phyloP scores from a whole-genome alignment of 2,797 vertebrate species.

The Pseudotriccus pelzelni region DNA sequence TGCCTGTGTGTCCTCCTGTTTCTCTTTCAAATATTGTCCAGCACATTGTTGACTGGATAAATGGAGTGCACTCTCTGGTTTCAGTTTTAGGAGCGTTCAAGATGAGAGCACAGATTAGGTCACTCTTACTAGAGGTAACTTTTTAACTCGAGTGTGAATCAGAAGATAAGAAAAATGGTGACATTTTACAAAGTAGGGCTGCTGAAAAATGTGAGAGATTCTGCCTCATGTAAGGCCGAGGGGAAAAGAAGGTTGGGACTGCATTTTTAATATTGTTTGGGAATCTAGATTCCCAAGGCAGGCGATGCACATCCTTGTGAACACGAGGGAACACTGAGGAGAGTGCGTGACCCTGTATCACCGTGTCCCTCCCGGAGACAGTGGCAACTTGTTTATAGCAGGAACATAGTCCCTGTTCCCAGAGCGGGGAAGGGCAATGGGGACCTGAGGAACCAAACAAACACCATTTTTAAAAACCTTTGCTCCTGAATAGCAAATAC shows the following conservation, averaged over 20 bases:
- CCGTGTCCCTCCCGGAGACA: background rate
- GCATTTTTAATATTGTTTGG: slow-evolving; percentile 60
- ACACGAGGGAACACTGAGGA: background rate
- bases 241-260: slow-evolving; percentile 11
- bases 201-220: background rate
- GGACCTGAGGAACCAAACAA: background rate
- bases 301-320: background rate
- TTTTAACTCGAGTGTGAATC: background rate
- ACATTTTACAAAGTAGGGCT: background rate
- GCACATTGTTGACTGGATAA: fast-evolving
- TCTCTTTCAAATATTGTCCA: background rate
- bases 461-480: background rate
- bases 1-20: background rate
- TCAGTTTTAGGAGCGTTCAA: background rate
- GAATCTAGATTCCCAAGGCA: slow-evolving; percentile 31
- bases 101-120: fast-evolving
- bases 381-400: background rate
- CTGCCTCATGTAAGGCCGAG: background rate
- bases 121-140: background rate
- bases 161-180: background rate
- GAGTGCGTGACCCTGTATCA: background rate
- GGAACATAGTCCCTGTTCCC: background rate
- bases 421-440: fast-evolving
- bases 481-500: background rate
- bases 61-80: background rate